These are phyloP conservation scores for Sicus ferrugineus DNA, from an alignment of 2,888 invertebrate genomes.

Conservation along the genomic window DNA sequence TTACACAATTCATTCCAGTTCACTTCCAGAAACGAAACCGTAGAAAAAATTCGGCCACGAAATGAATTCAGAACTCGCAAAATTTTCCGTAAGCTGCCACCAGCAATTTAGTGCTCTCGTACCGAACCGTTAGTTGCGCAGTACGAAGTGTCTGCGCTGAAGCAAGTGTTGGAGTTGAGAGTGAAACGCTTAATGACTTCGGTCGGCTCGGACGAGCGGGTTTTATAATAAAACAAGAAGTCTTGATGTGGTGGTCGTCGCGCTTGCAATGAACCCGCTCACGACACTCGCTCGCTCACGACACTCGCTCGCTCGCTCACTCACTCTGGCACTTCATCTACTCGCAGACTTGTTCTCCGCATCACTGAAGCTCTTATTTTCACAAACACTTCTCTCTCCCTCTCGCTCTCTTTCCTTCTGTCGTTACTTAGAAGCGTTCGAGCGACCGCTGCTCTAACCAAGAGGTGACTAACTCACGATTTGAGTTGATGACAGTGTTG, in stretches of 20 bases:
- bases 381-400: background rate
- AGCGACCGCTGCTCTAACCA: background rate
- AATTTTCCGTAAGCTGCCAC: background rate
- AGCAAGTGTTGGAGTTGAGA: constrained; percentile 42
- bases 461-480: too few species aligned
- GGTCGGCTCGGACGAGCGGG: constrained; percentile 45
- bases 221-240: constrained; percentile 46
- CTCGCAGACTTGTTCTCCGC: constrained; percentile 10
- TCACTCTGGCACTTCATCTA: constrained; percentile 12
- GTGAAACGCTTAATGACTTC: constrained; percentile 48
- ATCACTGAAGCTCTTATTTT: background rate
- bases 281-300: constrained; percentile 28
- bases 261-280: too few species aligned
- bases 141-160: background rate
- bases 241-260: background rate
- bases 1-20: background rate
- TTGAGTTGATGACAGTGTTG: too few species aligned
- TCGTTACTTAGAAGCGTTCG: background rate
- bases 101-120: background rate
- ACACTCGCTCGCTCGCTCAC: constrained; percentile 34
- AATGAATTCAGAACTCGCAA: background rate
- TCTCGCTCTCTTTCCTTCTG: background rate
- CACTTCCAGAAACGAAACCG: background rate
- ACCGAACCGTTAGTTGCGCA: constrained; percentile 10
- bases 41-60: background rate